Percentiles rank a stretch among this genome's conserved stretches.
These are phyloP conservation scores for Deilephila elpenor DNA, from an alignment of 2,888 invertebrate species.

Conservation along the genomic window DNA sequence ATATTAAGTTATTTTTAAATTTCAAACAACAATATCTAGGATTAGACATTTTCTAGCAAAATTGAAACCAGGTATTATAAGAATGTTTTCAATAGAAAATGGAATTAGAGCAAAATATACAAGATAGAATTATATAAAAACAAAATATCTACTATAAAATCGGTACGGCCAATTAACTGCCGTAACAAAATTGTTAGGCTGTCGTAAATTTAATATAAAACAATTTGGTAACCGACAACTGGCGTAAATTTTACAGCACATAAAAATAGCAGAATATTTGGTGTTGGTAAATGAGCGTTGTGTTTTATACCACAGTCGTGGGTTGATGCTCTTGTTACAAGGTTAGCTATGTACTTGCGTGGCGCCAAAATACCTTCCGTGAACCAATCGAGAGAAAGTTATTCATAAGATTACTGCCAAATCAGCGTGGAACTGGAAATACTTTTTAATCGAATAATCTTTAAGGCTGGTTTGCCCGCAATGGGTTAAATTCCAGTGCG, in stretches of 20 bases:
- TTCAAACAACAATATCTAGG: no score
- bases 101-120: not conserved
- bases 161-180: not conserved
- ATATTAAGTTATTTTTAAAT: no score
- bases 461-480: no score
- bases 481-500: not conserved
- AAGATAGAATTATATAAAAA: not conserved
- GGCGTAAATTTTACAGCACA: constrained; percentile 42
- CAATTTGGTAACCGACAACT: constrained; percentile 44
- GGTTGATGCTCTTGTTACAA: no score
- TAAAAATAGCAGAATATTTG: constrained; percentile 44
- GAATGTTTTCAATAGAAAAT: no score
- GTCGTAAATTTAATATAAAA: constrained; percentile 33
- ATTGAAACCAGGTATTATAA: no score
- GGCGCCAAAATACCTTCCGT: not conserved
- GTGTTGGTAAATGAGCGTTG: constrained; percentile 42
- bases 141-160: not conserved
- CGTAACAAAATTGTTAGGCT: constrained; percentile 5
- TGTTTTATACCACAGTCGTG: constrained; percentile 31
- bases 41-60: no score
- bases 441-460: no score
- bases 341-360: not conserved
- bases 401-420: no score
- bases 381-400: no score
- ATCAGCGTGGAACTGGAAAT: no score